phyloP scores from a whole-genome alignment of 1,140 invertebrate species.

The Drepana arcuata region DNA sequence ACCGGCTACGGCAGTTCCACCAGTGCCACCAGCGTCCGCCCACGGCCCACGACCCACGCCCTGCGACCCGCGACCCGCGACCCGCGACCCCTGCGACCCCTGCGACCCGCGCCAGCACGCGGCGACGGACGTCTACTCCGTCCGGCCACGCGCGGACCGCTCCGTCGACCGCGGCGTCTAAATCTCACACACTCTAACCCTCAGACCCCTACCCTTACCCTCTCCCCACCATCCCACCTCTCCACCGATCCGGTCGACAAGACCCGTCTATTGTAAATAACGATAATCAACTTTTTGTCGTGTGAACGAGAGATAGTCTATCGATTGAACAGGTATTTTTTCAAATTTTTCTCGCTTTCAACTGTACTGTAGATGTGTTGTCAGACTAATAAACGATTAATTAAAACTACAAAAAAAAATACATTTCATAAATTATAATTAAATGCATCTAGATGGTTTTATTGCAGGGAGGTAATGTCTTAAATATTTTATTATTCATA shows the following conservation, averaged over 20 bases:
- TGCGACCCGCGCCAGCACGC: constrained; percentile 33
- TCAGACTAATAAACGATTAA: constrained; percentile 63
- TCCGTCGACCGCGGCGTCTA: constrained; percentile 45
- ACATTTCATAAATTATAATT: constrained; percentile 60
- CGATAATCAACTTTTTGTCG: constrained; percentile 64
- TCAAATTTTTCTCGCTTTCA: constrained; percentile 69
- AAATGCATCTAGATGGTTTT: constrained; percentile 61
- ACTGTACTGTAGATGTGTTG: constrained; percentile 71
- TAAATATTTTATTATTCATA: constrained; percentile 66
- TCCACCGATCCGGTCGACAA: constrained; percentile 16
- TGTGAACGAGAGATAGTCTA: constrained; percentile 68
- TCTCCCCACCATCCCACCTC: constrained; percentile 18
- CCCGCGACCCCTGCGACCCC: constrained; percentile 21
- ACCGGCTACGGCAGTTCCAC: constrained; percentile 10
- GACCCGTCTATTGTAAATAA: constrained; percentile 66
- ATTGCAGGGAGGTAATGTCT: constrained; percentile 65
- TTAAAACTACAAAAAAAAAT: constrained; percentile 64
- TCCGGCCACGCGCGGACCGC: constrained; percentile 44
- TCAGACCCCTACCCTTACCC: constrained; percentile 12
- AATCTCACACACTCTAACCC: constrained; percentile 17
- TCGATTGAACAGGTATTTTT: constrained; percentile 70
- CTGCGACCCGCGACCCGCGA: constrained; percentile 16
- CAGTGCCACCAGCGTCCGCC: constrained; percentile 5
- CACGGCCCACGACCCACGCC: constrained; percentile 11
- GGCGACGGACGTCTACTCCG: constrained; percentile 38